phyloP scores from a whole-genome alignment of 2,888 invertebrate species.

The Panopea generosa region DNA sequence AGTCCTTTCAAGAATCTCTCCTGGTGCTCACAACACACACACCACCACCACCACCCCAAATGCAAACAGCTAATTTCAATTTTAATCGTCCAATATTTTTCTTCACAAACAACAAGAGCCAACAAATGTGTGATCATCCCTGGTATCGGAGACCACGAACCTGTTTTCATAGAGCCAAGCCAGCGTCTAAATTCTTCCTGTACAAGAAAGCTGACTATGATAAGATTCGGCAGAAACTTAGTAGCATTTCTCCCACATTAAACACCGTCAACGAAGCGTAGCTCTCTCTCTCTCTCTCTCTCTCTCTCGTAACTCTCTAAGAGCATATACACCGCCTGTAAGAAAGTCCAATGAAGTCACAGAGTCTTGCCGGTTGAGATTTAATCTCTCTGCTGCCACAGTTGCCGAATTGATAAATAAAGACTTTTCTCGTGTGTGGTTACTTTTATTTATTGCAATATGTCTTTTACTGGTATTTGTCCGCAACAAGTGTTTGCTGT shows the following conservation, averaged over 20 bases:
- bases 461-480: too few relatives aligned
- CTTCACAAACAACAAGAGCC: slow-evolving; percentile 32
- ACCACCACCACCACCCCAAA: background rate
- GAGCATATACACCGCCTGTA: too few relatives aligned
- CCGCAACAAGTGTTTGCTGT: too few relatives aligned
- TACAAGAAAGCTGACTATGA: slow-evolving; percentile 19
- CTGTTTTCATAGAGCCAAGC: slow-evolving; percentile 29
- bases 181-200: background rate
- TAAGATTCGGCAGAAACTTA: background rate
- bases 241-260: too few relatives aligned
- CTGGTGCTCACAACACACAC: background rate
- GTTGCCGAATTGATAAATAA: too few relatives aligned
- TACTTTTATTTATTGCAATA: too few relatives aligned
- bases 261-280: background rate
- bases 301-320: too few relatives aligned
- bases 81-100: slow-evolving; percentile 10
- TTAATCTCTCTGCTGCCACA: too few relatives aligned
- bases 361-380: too few relatives aligned
- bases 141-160: slow-evolving; percentile 25
- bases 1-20: background rate
- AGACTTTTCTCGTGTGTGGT: too few relatives aligned
- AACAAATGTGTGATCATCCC: slow-evolving; percentile 28
- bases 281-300: background rate
- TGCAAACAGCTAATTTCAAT: slow-evolving; percentile 18
- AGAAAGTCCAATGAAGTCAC: too few relatives aligned